Evolutionary conservation across 2,113 vertebrate genomes (phyloP), one percentile per base, ranked within the genome.

Genomic region (Lucifuga dentata): DNA sequence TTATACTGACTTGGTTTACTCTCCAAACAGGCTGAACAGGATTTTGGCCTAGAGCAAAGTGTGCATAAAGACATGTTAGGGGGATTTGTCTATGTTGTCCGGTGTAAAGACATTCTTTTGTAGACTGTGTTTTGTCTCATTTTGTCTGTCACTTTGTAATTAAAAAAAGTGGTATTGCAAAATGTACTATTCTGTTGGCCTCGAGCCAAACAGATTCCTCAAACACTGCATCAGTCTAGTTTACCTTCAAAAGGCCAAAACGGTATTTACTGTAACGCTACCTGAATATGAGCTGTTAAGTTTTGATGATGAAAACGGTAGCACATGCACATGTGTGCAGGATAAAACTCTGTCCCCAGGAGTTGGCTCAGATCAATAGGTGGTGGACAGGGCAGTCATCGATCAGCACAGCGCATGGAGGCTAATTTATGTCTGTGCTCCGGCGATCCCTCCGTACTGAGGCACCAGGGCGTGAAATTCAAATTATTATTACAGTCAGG

Each of bases 401-500:
- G 91, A 94, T 93, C 92, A 90, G 82, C 73, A 55, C 73, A 62
- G 82, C 75, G 75, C 76, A 73, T 63, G 48, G 62, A 63, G 80
- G 88, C 87, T 91, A 91, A 93, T 94, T 92, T 92, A 92, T 92
- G 86, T 88, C 80, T 78, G 49, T 76, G 87, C 88, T 88, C 76
- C 64, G 51, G 76, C 76, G 61, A 81, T 89, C 88, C 80, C 74
- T 90, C 77, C 78, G 57, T 68, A 76, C 83, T n/a, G 24, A 83
- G 73, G 86, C 88, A 88, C 76, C 72, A 46, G 88, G 77, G 88
- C 63, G 83, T 91, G 91, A 92, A 93, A 92, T 93, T 93, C 84
- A 92, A 92, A 93, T 92, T 89, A 91, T 91, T 92, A 91, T 93
- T 91, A 90, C 79, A 92, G 90, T 73, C 87, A 84, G 80, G 84